Conservation (phyloP, 2,888 invertebrate species). For the Tachina grossa region DNA sequence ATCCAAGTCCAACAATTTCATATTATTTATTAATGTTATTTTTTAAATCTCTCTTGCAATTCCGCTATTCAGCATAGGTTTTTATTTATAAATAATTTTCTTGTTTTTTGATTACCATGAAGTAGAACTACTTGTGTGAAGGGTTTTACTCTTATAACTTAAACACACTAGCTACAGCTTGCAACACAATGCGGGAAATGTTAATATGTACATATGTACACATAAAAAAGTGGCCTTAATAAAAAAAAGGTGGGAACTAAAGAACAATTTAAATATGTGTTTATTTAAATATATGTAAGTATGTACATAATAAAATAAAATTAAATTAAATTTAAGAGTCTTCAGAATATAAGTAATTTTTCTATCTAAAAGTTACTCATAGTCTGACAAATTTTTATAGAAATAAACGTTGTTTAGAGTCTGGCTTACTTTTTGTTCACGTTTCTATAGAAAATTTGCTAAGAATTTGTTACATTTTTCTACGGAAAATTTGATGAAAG, state of each 20-base stretch:
- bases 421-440: not conserved
- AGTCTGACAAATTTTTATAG: not conserved
- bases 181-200: not conserved
- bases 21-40: not conserved
- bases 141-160: not conserved
- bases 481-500: too few species aligned
- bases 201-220: too few species aligned
- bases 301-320: too few species aligned
- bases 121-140: slow-evolving; percentile 2
- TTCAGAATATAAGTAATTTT: not conserved
- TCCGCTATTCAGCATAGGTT: not conserved
- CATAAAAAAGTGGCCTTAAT: too few species aligned
- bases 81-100: slow-evolving; percentile 14
- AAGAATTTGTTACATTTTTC: too few species aligned
- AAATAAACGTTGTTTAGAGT: not conserved
- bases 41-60: not conserved
- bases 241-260: not conserved
- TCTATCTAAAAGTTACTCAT: not conserved
- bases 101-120: slow-evolving; percentile 5
- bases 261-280: too few species aligned
- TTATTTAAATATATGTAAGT: too few species aligned
- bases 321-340: too few species aligned
- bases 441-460: not conserved
- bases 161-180: not conserved
- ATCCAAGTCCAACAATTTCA: not conserved